A percentile compares a stretch with the other conserved stretches of the same genome.
Evolutionary conservation across 2,797 vertebrate species (phyloP).

Genomic region (Hyperoplus immaculatus): DNA sequence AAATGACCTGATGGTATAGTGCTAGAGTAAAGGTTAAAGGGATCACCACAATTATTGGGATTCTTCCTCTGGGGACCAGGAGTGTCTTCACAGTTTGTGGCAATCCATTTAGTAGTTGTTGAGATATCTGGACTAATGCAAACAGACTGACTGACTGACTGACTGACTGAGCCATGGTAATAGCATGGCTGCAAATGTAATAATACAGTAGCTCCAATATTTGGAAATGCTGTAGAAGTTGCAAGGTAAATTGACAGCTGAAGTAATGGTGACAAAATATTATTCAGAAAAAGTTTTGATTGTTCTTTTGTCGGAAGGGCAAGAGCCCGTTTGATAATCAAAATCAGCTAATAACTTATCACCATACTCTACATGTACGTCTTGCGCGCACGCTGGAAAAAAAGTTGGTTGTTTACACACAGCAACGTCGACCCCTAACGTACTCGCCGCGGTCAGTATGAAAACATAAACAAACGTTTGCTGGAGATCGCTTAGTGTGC

Average conservation of each 20-base stretch:
- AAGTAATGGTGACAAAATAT: not conserved
- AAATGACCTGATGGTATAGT: too few relatives aligned
- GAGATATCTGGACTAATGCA: not conserved
- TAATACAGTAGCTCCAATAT: not conserved
- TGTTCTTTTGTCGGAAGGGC: conserved; percentile 13
- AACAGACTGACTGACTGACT: not conserved
- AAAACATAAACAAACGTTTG: too few relatives aligned
- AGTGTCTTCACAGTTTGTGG: not conserved
- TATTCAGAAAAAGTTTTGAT: not conserved
- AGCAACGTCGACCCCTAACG: too few relatives aligned
- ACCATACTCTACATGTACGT: not conserved
- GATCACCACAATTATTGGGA: not conserved
- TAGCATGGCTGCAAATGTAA: not conserved
- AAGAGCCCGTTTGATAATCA: conserved; percentile 29
- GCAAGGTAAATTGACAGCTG: not conserved
- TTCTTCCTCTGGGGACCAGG: not conserved
- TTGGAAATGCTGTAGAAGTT: not conserved
- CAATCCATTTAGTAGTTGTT: not conserved
- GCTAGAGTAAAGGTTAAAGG: not conserved
- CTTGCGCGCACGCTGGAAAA: too few relatives aligned
- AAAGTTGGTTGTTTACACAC: too few relatives aligned
- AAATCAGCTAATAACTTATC: conserved; percentile 56
- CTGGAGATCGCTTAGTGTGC: too few relatives aligned
- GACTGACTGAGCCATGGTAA: too few relatives aligned
- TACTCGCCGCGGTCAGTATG: too few relatives aligned